Evolutionary conservation across 2,888 invertebrate genomes (phyloP).

Genomic region (Poecilobothrus nobilitatus): DNA sequence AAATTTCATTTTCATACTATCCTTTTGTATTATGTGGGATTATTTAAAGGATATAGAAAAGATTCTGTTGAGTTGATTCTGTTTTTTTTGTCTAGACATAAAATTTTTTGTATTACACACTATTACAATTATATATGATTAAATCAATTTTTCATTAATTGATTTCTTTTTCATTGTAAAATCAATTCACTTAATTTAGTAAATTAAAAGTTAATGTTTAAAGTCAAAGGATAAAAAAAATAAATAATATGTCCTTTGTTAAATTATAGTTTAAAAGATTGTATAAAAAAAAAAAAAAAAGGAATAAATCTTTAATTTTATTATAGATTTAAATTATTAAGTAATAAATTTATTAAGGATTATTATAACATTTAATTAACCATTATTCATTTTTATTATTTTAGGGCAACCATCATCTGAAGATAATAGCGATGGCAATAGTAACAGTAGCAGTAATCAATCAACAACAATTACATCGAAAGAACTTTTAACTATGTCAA

Average conservation of each 20-base stretch:
- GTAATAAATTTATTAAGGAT: too few relatives aligned
- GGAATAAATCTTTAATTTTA: too few relatives aligned
- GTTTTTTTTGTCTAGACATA: background rate
- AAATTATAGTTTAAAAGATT: too few relatives aligned
- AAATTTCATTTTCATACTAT: background rate
- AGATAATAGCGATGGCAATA: conserved; percentile 22
- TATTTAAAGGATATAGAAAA: background rate
- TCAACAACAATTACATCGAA: conserved; percentile 19
- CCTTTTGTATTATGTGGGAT: background rate
- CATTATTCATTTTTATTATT: conserved; percentile 11
- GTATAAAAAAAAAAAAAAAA: too few relatives aligned
- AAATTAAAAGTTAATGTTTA: too few relatives aligned
- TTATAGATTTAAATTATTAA: too few relatives aligned
- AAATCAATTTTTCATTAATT: background rate
- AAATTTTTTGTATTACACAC: background rate
- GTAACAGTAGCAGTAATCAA: conserved; percentile 8
- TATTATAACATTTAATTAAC: background rate
- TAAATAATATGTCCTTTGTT: too few relatives aligned
- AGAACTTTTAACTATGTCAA: conserved; percentile 10
- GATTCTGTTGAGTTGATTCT: too few relatives aligned
- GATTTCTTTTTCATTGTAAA: background rate
- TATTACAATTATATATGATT: background rate
- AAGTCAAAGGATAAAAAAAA: too few relatives aligned
- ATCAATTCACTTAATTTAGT: too few relatives aligned
- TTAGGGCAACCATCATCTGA: conserved; percentile 23